Base-by-base conservation (phyloP, 2,113 vertebrate genomes). In the Tachysurus vachellii region DNA sequence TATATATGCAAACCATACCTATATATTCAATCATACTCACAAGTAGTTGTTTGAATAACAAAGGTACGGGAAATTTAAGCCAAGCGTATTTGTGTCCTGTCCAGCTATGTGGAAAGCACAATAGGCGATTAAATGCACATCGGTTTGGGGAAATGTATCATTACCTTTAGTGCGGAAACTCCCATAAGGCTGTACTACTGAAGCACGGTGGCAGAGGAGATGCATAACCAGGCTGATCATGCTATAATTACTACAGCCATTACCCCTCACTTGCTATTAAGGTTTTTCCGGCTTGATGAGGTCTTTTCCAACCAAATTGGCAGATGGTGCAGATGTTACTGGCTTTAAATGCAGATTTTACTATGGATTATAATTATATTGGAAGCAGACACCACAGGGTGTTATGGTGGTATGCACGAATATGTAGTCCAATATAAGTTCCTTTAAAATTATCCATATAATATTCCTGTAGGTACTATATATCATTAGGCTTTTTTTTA, bases 121-220 rank as follows among this genome's bases (percentile, higher is more conserved):
- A 81, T 84, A 79, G 54, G 70, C 68, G 84, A 80, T 85, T 73
- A 83, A 86, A 84, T 42, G 59, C 84, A 83, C 71, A 86, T 86
- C 88, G 84, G 66, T 85, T 68, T 59, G 64, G 80, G 21, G 53
- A 88, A 77, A 91, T 86, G 84, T 66, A 88, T 89, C 83, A 88
- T 66, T 66, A 83, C 10, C 87, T 89, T 92, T 61, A 90, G 85
- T 89, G 53, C n/a, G 87, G 91, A 83, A 70, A 66, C 82, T 83
- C 87, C 89, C 88, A 64, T 79, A 86, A 84, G 88, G 90, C 89
- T 91, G 84, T 86, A 75, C 64, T 23, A 76, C 84, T 42, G n/a
- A 66, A 36, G 44, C 59, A 77, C 44, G 61, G 62, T 82, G 76
- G 54, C 47, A 59, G 50, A 70, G 53, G 17, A 13, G 36, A 7